Evolutionary conservation across 2,888 invertebrate genomes (phyloP).

Genomic region (Drosophila paranaensis): DNA sequence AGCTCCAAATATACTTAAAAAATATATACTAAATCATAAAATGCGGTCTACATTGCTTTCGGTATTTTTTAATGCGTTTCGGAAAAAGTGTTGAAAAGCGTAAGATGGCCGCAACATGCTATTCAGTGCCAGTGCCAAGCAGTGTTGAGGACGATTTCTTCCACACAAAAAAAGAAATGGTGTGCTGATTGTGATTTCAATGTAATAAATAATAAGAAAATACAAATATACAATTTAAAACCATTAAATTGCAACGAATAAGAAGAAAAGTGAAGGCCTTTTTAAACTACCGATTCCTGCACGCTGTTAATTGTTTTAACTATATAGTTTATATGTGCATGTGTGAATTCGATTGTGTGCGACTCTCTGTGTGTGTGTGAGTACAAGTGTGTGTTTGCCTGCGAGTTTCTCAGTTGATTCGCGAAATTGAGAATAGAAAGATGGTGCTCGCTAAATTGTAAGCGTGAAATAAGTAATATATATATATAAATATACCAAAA

Average conservation of each 20-base stretch:
- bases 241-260: slow-evolving; percentile 30
- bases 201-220: slow-evolving; percentile 41
- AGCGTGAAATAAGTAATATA: slow-evolving; percentile 65
- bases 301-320: slow-evolving; percentile 69
- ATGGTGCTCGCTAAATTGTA: slow-evolving; percentile 71
- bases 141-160: slow-evolving; percentile 64
- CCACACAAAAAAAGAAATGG: slow-evolving; percentile 55
- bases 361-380: slow-evolving; percentile 19
- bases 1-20: neutral
- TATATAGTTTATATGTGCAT: slow-evolving; percentile 60
- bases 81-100: slow-evolving; percentile 39
- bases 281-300: slow-evolving; percentile 47
- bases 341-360: slow-evolving; percentile 44
- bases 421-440: slow-evolving; percentile 77
- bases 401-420: slow-evolving; percentile 67
- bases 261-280: slow-evolving; percentile 24
- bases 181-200: slow-evolving; percentile 74
- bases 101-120: slow-evolving; percentile 42
- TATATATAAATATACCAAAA: slow-evolving; percentile 42
- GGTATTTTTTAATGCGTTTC: slow-evolving; percentile 38
- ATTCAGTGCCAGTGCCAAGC: slow-evolving; percentile 48
- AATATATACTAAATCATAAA: slow-evolving; percentile 18
- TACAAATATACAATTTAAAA: slow-evolving; percentile 21
- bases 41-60: neutral
- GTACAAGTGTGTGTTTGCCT: slow-evolving; percentile 46